These are phyloP conservation scores for Cheilosia pagana DNA, from an alignment of 2,888 invertebrate genomes.

Conservation along the genomic window DNA sequence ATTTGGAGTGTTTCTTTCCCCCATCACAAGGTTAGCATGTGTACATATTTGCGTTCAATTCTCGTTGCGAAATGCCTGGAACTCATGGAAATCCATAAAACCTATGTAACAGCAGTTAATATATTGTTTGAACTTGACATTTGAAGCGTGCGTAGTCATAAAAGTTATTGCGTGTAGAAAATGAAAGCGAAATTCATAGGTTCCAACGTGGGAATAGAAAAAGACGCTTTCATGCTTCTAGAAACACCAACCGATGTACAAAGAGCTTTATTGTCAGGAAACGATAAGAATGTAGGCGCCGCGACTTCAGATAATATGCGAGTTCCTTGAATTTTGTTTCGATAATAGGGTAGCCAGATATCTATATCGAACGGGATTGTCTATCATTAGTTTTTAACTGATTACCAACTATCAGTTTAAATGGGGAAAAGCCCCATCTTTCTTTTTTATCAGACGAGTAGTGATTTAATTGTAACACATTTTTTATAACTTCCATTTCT, in stretches of 20 bases:
- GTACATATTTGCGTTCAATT: neutral
- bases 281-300: slow-evolving; percentile 16
- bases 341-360: neutral
- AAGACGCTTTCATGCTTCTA: neutral
- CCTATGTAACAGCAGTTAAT: neutral
- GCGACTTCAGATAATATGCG: neutral
- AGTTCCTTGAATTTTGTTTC: neutral
- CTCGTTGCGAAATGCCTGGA: neutral
- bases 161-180: neutral
- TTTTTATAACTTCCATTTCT: neutral
- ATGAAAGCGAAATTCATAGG: neutral
- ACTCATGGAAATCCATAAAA: neutral
- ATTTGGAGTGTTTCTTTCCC: neutral
- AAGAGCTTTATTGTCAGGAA: neutral
- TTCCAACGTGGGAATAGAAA: neutral
- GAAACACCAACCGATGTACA: neutral
- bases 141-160: neutral
- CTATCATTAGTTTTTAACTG: neutral
- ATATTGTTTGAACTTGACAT: slow-evolving; percentile 2
- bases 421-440: neutral
- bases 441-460: neutral
- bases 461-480: neutral
- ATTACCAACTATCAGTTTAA: neutral
- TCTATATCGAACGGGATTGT: neutral
- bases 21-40: neutral